These are phyloP conservation scores for Zygaena filipendulae DNA, from an alignment of 2,888 invertebrate genomes.

Conservation along the genomic window DNA sequence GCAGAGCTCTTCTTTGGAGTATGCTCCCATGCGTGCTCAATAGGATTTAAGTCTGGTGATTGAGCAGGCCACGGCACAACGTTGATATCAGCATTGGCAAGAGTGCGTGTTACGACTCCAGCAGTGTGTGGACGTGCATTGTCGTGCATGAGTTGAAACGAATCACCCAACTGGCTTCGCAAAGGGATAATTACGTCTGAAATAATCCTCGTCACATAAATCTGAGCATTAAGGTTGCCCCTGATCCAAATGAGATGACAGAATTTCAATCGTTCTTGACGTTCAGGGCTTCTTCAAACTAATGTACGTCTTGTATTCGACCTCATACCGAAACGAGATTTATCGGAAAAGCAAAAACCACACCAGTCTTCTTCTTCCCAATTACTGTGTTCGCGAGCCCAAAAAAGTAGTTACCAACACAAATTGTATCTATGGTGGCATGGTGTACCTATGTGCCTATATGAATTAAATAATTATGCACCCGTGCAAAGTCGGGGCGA, in stretches of 20 bases:
- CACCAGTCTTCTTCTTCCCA: conserved; percentile 1
- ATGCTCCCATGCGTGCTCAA: conserved; percentile 2
- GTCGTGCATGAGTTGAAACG: conserved; percentile 1
- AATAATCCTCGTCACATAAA: conserved; percentile 5
- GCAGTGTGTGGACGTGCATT: conserved; percentile 2
- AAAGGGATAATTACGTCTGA: conserved; percentile 4
- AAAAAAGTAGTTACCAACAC: too few relatives aligned
- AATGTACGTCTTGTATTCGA: conserved; percentile 1
- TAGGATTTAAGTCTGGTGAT: conserved; percentile 1
- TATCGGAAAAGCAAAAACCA: background rate
- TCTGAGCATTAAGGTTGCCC: conserved; percentile 4
- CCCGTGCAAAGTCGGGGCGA: too few relatives aligned
- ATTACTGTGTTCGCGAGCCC: conserved; percentile 1
- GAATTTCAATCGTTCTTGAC: conserved; percentile 1
- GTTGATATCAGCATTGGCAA: background rate
- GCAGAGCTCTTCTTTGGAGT: conserved; percentile 1
- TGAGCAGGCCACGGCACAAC: conserved; percentile 1
- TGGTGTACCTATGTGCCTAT: too few relatives aligned
- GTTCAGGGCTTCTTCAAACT: conserved; percentile 1
- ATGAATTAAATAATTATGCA: too few relatives aligned
- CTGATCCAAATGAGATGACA: conserved; percentile 5
- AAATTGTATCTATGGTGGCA: too few relatives aligned
- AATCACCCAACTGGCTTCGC: conserved; percentile 2
- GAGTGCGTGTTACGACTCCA: background rate
- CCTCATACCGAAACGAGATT: background rate